Evolutionary conservation across 2,113 vertebrate genomes (phyloP).

Genomic region (Gymnarchus niloticus): DNA sequence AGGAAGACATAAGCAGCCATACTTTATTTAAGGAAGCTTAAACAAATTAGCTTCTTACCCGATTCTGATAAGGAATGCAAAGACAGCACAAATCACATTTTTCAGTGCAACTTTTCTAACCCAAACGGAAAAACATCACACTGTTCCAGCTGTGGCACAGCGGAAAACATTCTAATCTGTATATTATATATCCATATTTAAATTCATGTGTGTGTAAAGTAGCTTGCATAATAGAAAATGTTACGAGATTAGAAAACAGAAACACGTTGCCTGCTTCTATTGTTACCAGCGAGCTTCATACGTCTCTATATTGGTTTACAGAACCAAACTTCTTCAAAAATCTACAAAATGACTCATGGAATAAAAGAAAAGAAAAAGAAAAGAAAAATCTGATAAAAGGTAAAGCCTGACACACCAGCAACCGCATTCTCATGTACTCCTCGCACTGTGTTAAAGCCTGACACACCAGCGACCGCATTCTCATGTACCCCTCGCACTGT

Average conservation of each 20-base stretch:
- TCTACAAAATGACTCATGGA: conserved; percentile 4
- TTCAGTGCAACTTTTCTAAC: not conserved
- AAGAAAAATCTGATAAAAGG: not conserved
- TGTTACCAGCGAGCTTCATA: not conserved
- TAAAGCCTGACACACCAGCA: not conserved
- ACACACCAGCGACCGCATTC: not conserved
- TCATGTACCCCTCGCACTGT: not conserved
- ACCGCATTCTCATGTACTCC: not conserved
- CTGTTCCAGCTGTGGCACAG: no score
- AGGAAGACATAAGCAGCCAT: not conserved
- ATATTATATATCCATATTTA: not conserved
- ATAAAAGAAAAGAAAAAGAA: not conserved
- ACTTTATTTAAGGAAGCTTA: conserved; percentile 11
- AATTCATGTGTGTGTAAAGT: no score
- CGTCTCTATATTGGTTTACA: not conserved
- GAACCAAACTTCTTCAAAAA: not conserved
- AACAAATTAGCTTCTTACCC: conserved; percentile 15
- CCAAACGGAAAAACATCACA: not conserved
- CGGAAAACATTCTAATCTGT: no score
- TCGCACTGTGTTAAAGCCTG: no score
- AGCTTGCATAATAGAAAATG: not conserved
- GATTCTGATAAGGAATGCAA: not conserved
- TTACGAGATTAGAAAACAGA: not conserved
- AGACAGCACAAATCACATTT: not conserved
- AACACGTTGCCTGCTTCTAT: not conserved